Evolutionary conservation across 2,797 vertebrate species (phyloP).

Genomic region (Sphenodon punctatus): DNA sequence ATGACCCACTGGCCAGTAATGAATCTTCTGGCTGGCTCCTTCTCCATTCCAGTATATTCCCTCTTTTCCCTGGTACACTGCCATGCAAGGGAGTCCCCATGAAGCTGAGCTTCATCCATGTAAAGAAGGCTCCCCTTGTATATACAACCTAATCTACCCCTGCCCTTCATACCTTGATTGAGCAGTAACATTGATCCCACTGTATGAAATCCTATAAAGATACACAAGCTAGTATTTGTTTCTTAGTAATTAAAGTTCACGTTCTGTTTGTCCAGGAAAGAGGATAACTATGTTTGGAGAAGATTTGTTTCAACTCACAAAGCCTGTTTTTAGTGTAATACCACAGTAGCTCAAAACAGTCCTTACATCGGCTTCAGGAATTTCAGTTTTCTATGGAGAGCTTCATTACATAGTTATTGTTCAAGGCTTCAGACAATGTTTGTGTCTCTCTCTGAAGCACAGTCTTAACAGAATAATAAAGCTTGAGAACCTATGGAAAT

Average conservation of each 20-base stretch:
- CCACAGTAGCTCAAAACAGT: background rate
- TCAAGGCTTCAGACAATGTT: background rate
- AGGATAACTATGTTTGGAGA: background rate
- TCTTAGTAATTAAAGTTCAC: background rate
- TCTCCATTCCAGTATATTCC: background rate
- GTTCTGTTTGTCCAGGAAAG: background rate
- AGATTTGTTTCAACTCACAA: background rate
- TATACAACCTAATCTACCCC: background rate
- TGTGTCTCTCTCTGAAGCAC: background rate
- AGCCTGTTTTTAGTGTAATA: background rate
- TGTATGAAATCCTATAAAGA: background rate
- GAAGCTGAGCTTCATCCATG: background rate
- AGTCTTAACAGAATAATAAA: background rate
- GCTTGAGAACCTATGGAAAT: background rate
- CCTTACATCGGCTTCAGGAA: background rate
- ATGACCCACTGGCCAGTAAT: background rate
- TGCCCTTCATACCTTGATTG: background rate
- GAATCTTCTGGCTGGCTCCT: background rate
- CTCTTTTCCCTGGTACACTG: background rate
- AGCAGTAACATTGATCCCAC: background rate
- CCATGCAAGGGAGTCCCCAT: background rate
- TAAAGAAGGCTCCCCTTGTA: fast-evolving
- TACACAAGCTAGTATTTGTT: background rate
- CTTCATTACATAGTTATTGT: background rate
- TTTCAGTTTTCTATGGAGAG: background rate